Evolutionary conservation across 2,113 vertebrate species (phyloP).

Genomic region (Hassar affinis): DNA sequence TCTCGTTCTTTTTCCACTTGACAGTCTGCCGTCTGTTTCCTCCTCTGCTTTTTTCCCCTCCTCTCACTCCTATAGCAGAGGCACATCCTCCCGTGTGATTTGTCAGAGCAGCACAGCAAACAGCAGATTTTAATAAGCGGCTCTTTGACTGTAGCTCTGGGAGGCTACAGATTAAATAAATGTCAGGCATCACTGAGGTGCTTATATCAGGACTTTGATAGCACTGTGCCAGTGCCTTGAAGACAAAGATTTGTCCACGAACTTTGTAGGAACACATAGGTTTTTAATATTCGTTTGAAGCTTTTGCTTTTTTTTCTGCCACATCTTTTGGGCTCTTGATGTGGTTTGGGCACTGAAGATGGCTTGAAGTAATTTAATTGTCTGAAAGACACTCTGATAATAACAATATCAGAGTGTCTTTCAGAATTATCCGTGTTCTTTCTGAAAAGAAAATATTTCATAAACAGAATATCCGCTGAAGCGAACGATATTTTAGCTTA

Average conservation of each 20-base stretch:
- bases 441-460: neutral
- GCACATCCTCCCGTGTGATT: constrained; percentile 46
- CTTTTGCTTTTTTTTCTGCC: constrained; percentile 21
- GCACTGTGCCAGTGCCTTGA: constrained; percentile 38
- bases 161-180: constrained; percentile 59
- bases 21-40: constrained; percentile 13
- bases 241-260: constrained; percentile 57
- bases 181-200: constrained; percentile 51
- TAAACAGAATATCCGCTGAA: neutral
- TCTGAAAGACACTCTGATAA: neutral
- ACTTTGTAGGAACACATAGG: constrained; percentile 56
- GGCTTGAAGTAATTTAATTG: neutral
- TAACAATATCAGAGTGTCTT: neutral
- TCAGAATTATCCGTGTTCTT: neutral
- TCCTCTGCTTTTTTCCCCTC: neutral
- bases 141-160: constrained; percentile 53
- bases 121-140: constrained; percentile 60
- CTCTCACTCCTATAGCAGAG: constrained; percentile 18
- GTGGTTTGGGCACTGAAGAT: neutral
- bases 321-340: neutral
- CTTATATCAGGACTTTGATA: constrained; percentile 54
- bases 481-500: neutral
- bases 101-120: constrained; percentile 55
- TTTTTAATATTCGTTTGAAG: constrained; percentile 39
- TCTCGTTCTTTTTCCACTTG: constrained; percentile 12